Evolutionary conservation across 2,113 vertebrate species (phyloP).

Genomic region (Syrmaticus mikado): DNA sequence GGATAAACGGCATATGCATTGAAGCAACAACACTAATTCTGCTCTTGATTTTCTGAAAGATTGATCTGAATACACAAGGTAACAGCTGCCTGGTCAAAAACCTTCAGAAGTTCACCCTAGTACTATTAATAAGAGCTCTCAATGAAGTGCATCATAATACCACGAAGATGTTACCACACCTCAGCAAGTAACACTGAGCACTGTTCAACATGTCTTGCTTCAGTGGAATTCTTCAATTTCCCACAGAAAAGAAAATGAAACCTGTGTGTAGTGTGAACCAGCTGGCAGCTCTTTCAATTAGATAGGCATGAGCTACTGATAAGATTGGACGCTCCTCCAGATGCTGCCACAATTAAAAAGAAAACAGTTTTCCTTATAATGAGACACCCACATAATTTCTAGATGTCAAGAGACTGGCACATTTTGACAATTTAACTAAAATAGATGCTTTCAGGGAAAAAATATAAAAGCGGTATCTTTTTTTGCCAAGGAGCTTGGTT

Average conservation of each 20-base stretch:
- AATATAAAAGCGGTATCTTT: constrained; percentile 26
- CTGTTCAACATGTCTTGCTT: background rate
- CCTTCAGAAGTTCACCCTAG: background rate
- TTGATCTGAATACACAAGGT: background rate
- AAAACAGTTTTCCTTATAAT: constrained; percentile 5
- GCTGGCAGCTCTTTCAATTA: constrained; percentile 10
- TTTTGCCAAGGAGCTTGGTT: background rate
- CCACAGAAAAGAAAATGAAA: constrained; percentile 5
- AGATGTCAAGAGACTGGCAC: constrained; percentile 21
- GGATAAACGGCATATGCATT: background rate
- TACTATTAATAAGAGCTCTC: background rate
- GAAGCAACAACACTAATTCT: constrained; percentile 27
- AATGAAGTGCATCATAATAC: background rate
- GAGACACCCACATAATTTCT: constrained; percentile 31
- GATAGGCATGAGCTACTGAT: background rate
- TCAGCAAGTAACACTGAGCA: background rate
- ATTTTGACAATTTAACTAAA: constrained; percentile 64
- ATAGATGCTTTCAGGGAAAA: background rate
- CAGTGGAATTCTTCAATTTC: constrained; percentile 1
- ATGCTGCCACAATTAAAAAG: constrained; percentile 22
- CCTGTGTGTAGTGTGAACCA: background rate
- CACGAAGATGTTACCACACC: background rate
- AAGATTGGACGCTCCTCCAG: constrained; percentile 14
- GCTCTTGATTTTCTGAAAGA: constrained; percentile 28
- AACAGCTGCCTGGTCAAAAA: background rate